Conservation (phyloP, 2,113 vertebrate genomes). For the Muntiacus reevesi region DNA sequence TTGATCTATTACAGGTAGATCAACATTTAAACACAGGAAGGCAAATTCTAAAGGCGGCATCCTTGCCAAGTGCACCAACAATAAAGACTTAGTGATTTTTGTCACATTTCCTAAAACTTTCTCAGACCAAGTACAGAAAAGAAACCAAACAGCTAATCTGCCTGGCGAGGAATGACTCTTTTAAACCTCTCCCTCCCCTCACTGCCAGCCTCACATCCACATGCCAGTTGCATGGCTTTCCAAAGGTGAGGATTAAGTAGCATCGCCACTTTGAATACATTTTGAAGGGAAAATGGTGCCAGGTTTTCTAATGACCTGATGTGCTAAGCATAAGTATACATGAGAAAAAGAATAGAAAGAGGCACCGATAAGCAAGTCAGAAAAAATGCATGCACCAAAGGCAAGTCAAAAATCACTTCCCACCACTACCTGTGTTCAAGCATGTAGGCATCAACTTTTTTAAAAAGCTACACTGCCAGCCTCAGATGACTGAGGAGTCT, state of each 20-base stretch:
- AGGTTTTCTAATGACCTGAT: neutral
- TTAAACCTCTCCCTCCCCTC: neutral
- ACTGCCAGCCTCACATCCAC: neutral
- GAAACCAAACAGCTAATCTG: neutral
- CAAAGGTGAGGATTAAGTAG: neutral
- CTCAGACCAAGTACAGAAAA: neutral
- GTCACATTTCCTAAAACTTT: neutral
- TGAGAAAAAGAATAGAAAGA: neutral
- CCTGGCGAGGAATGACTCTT: neutral
- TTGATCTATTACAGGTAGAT: neutral
- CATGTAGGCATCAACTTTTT: neutral
- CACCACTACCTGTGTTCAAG: neutral
- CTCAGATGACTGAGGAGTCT: neutral
- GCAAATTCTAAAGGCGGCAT: neutral
- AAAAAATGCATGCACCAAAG: neutral
- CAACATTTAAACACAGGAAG: neutral
- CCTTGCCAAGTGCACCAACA: neutral
- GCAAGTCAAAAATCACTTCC: neutral
- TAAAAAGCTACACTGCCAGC: neutral
- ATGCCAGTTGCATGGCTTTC: neutral
- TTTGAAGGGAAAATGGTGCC: neutral
- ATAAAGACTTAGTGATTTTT: neutral
- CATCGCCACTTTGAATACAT: neutral
- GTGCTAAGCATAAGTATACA: neutral
- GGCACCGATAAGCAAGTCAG: neutral